Evolutionary conservation across 2,888 invertebrate genomes (phyloP).

Genomic region (Agrypnus murinus): DNA sequence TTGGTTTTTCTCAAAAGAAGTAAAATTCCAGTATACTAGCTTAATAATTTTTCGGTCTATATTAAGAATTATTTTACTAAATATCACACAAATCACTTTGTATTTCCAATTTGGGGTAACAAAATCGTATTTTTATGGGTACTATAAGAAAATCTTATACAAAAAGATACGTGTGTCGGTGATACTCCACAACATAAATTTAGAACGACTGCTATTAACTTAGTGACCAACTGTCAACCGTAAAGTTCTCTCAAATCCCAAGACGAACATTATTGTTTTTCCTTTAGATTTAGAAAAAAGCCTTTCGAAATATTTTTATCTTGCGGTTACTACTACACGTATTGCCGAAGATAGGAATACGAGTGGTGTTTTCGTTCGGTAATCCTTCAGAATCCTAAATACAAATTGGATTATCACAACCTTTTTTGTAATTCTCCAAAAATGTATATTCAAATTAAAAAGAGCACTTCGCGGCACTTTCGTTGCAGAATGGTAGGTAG

Average conservation of each 20-base stretch:
- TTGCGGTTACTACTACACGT: constrained; percentile 12
- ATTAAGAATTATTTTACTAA: no score
- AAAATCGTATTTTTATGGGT: constrained; percentile 27
- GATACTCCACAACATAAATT: constrained; percentile 47
- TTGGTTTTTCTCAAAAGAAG: no score
- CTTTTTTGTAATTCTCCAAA: constrained; percentile 8
- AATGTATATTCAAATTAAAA: constrained; percentile 14
- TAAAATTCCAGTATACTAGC: no score
- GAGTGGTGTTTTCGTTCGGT: constrained; percentile 17
- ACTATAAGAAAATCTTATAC: constrained; percentile 39
- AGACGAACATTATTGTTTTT: constrained; percentile 54
- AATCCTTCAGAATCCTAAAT: constrained; percentile 23
- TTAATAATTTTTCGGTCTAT: no score
- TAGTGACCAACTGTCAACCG: constrained; percentile 53
- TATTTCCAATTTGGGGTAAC: constrained; percentile 21
- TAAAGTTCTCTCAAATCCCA: constrained; percentile 54
- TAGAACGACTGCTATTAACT: constrained; percentile 50
- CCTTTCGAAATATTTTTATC: constrained; percentile 31
- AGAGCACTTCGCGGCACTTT: not conserved
- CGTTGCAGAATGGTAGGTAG: not conserved
- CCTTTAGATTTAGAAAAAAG: constrained; percentile 46
- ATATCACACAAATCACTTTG: constrained; percentile 6
- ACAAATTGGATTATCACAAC: constrained; percentile 23
- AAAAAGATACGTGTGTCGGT: constrained; percentile 37
- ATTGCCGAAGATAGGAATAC: constrained; percentile 14